A percentile compares a stretch with the other conserved stretches of the same genome.
Conservation (phyloP, 2,113 vertebrate species). For the Ploceus nigricollis region DNA sequence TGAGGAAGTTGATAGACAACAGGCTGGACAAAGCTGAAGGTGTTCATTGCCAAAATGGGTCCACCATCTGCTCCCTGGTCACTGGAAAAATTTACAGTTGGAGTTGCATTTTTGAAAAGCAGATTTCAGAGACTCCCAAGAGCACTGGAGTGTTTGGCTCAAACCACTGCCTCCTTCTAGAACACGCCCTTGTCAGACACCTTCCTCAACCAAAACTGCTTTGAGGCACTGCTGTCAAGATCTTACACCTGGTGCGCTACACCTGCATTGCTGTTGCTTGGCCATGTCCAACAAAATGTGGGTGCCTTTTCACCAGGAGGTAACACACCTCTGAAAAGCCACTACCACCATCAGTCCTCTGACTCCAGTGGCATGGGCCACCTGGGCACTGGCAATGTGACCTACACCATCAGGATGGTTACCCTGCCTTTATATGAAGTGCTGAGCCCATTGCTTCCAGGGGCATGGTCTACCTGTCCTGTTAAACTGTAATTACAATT, state of each 20-base stretch:
- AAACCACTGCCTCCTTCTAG: neutral
- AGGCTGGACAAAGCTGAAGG: neutral
- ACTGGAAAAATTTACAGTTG: neutral
- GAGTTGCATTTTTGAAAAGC: neutral
- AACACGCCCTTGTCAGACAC: neutral
- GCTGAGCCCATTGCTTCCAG: neutral
- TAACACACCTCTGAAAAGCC: neutral
- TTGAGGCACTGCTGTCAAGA: accelerated
- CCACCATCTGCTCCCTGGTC: neutral
- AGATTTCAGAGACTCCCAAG: neutral
- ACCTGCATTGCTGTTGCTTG: neutral
- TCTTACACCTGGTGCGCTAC: neutral
- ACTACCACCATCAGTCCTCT: neutral
- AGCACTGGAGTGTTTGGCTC: neutral
- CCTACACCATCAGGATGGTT: neutral
- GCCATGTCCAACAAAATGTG: neutral
- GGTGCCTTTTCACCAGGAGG: neutral
- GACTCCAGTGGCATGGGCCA: neutral
- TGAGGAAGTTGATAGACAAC: neutral
- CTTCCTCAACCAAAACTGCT: neutral
- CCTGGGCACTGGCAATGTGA: neutral
- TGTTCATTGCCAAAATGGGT: neutral
- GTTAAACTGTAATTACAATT: neutral
- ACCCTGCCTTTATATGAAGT: neutral
- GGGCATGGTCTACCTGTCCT: neutral